Conservation (phyloP, 1,140 invertebrate genomes). For the Lasioglossum baleicum region DNA sequence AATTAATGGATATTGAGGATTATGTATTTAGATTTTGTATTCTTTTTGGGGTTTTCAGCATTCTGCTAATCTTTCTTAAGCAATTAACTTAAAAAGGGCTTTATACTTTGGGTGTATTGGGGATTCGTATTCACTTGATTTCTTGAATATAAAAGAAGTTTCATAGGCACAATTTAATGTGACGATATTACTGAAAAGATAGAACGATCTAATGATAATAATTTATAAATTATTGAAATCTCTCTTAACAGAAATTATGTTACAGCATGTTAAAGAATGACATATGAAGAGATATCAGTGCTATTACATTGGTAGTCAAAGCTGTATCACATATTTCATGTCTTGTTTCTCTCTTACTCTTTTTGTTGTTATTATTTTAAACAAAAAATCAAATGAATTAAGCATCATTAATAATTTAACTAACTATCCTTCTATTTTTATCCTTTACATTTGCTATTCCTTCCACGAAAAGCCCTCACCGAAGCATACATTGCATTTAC, state of each 20-base stretch:
- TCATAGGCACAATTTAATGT: constrained; percentile 19
- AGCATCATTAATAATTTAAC: constrained; percentile 36
- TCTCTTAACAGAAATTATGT: constrained; percentile 78
- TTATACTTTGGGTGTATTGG: constrained; percentile 51
- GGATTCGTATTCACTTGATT: constrained; percentile 17
- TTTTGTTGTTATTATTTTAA: constrained; percentile 35
- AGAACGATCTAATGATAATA: background rate
- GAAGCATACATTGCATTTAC: constrained; percentile 33
- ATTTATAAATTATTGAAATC: constrained; percentile 43
- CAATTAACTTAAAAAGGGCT: constrained; percentile 53
- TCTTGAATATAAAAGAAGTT: constrained; percentile 2
- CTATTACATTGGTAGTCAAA: constrained; percentile 62
- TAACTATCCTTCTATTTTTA: constrained; percentile 1
- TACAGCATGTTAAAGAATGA: constrained; percentile 76
- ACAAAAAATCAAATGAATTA: constrained; percentile 36
- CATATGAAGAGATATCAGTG: constrained; percentile 67
- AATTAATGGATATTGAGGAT: constrained; percentile 40
- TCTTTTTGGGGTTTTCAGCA: constrained; percentile 17
- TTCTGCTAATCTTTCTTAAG: constrained; percentile 40
- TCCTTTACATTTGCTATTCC: constrained; percentile 22
- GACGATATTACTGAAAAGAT: constrained; percentile 30
- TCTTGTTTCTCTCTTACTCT: constrained; percentile 39
- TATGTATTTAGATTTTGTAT: constrained; percentile 20
- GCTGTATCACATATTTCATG: constrained; percentile 47
- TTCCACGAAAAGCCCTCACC: constrained; percentile 17